These are phyloP conservation scores for Zosterops japonicus DNA, from an alignment of 2,113 vertebrate species.

Conservation along the genomic window DNA sequence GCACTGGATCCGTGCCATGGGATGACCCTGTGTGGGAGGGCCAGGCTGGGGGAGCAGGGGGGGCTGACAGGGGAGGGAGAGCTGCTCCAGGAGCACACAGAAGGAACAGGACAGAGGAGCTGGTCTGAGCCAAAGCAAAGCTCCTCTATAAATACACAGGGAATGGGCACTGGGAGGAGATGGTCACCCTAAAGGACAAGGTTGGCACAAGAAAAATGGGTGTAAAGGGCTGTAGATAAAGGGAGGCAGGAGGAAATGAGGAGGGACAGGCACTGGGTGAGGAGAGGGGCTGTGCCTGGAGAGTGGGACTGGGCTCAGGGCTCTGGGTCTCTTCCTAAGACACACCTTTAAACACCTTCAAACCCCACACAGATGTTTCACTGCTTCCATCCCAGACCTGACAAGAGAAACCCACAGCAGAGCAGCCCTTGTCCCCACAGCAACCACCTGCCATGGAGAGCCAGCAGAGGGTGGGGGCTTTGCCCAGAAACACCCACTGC, in stretches of 20 bases:
- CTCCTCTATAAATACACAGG: background rate
- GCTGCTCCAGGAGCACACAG: background rate
- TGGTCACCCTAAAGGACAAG: background rate
- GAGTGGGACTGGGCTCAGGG: accelerated
- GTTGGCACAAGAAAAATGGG: background rate
- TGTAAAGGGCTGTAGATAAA: background rate
- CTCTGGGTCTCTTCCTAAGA: background rate
- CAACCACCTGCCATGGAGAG: accelerated
- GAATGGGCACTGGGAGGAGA: background rate
- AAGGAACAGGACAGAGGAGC: background rate
- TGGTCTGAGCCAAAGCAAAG: background rate
- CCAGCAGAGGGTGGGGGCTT: background rate
- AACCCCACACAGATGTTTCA: background rate
- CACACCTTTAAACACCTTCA: background rate
- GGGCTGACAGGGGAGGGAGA: background rate
- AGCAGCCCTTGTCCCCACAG: background rate
- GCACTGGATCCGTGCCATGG: accelerated
- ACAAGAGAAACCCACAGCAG: too few relatives aligned
- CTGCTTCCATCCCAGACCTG: accelerated
- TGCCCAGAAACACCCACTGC: accelerated
- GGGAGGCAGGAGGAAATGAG: background rate
- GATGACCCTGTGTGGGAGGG: background rate
- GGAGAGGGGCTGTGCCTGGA: accelerated
- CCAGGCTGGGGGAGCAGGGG: background rate
- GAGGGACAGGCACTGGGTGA: background rate